Percentiles rank a stretch among this genome's conserved stretches.
Evolutionary conservation across 2,888 invertebrate genomes (phyloP).

Genomic region (Cryptophagus acutangulus): DNA sequence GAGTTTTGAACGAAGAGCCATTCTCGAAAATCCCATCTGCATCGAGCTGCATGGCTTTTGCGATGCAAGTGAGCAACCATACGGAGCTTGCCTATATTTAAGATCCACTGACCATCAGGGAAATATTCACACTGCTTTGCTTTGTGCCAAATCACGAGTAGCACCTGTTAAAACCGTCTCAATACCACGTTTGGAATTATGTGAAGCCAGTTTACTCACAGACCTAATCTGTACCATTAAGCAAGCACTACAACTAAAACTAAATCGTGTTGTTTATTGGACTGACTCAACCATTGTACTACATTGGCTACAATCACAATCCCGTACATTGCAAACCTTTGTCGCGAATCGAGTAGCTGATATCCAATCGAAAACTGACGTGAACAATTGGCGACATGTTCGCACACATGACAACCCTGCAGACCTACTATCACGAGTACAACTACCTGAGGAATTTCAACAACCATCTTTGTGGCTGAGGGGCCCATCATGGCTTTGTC

Average conservation of each 20-base stretch:
- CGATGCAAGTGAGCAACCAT: conserved; percentile 21
- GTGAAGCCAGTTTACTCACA: conserved; percentile 24
- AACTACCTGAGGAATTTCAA: no score
- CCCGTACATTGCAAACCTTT: conserved; percentile 23
- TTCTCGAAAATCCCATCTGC: not conserved
- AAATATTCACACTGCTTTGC: conserved; percentile 13
- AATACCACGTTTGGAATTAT: conserved; percentile 30
- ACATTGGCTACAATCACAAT: conserved; percentile 9
- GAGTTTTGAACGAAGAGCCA: conserved; percentile 9
- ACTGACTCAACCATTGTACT: conserved; percentile 27
- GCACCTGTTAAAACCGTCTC: conserved; percentile 29
- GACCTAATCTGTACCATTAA: conserved; percentile 13
- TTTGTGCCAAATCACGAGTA: conserved; percentile 31
- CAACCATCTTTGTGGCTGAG: no score
- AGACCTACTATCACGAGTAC: no score
- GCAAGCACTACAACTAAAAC: conserved; percentile 9
- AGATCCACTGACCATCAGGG: conserved; percentile 9
- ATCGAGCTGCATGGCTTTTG: conserved; percentile 23
- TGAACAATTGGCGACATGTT: no score
- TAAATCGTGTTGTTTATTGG: conserved; percentile 20
- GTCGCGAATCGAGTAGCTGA: conserved; percentile 26
- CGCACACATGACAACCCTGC: no score
- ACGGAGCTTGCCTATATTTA: conserved; percentile 20
- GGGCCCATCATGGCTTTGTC: no score
- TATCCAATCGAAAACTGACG: no score